These are phyloP conservation scores for Spatula clypeata DNA, from an alignment of 2,797 vertebrate species.

Conservation along the genomic window DNA sequence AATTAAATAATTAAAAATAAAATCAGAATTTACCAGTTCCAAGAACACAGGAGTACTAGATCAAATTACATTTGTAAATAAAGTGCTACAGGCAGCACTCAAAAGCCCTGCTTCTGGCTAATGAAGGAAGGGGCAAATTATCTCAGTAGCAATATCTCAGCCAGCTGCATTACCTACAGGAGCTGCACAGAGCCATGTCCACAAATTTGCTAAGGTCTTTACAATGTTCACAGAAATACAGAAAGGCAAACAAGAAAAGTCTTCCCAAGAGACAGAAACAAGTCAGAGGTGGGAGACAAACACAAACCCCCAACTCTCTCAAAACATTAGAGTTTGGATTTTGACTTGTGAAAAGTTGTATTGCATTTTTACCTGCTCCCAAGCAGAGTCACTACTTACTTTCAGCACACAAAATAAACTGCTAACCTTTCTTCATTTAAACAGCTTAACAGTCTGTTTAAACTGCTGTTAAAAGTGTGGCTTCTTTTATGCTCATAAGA, in stretches of 20 bases:
- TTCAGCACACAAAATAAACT: not conserved
- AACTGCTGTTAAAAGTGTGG: not conserved
- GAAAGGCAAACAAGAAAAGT: not conserved
- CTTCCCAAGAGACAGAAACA: not conserved
- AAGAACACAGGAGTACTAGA: not conserved
- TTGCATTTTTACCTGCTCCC: not conserved
- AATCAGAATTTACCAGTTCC: not conserved
- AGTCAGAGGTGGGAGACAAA: not conserved
- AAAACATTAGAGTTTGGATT: not conserved
- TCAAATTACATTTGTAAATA: not conserved
- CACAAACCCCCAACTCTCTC: no score
- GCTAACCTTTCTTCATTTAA: not conserved
- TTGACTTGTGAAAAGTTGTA: not conserved
- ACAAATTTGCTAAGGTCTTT: not conserved
- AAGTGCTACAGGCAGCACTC: accelerated
- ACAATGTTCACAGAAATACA: not conserved
- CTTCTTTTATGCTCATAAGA: no score
- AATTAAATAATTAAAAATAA: not conserved
- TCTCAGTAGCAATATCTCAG: not conserved
- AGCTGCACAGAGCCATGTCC: not conserved
- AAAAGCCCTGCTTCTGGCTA: not conserved
- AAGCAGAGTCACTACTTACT: not conserved
- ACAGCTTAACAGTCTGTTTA: not conserved
- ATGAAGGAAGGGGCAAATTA: not conserved
- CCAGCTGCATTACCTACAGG: no score